Conservation (phyloP, 92 coral and sea anemone species). For the Epizoanthus rinbou region DNA sequence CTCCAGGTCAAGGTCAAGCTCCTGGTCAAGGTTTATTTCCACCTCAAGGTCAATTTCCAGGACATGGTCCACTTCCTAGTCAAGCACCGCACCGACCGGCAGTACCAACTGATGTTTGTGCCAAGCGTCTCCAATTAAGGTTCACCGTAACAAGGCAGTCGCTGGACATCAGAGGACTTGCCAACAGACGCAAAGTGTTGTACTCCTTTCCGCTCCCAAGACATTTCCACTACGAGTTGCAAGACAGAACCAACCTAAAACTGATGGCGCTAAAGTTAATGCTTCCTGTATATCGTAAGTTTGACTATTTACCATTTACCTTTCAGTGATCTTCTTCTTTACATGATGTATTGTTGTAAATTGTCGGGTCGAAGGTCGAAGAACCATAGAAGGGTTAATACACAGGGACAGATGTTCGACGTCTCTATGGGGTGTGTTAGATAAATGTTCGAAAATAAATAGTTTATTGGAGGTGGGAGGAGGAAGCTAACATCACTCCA, state of each 20-base stretch:
- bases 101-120: not conserved
- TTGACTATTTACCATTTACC: not conserved
- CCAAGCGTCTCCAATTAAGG: constrained; percentile 5
- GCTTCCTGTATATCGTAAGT: constrained; percentile 36
- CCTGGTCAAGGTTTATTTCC: not conserved
- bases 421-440: no score
- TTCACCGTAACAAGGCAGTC: not conserved
- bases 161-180: constrained; percentile 13
- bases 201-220: constrained; percentile 17
- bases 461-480: no score
- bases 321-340: no score
- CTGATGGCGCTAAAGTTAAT: constrained; percentile 26
- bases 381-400: no score
- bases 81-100: not conserved
- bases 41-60: not conserved
- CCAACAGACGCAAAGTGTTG: constrained; percentile 2
- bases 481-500: no score
- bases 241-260: not conserved
- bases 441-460: no score
- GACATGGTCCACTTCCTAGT: not conserved
- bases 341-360: no score
- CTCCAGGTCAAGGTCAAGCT: not conserved
- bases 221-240: constrained; percentile 1
- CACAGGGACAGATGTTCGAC: no score
- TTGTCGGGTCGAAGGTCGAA: no score